These are phyloP conservation scores for Carassius gibelio DNA, from an alignment of 2,113 vertebrate species.

Conservation along the genomic window DNA sequence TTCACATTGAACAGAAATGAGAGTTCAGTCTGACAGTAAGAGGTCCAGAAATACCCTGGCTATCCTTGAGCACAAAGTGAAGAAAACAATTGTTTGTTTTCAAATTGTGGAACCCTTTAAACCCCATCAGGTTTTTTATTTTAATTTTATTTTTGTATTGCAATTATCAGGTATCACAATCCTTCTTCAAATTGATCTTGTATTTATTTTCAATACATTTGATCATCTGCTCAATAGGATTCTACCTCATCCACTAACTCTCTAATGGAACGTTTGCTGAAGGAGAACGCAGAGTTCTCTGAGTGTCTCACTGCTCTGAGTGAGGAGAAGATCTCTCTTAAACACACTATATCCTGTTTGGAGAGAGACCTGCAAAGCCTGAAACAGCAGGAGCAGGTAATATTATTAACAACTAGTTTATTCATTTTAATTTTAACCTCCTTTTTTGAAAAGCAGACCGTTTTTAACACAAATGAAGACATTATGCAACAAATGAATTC, in stretches of 20 bases:
- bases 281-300: slow-evolving; percentile 77
- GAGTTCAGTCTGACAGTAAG: not conserved
- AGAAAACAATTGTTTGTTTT: too few species aligned
- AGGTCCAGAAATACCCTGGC: not conserved
- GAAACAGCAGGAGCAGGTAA: slow-evolving; percentile 54
- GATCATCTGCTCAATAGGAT: slow-evolving; percentile 20
- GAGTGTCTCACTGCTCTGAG: slow-evolving; percentile 66
- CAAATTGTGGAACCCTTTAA: too few species aligned
- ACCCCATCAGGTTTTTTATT: too few species aligned
- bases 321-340: slow-evolving; percentile 74
- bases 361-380: slow-evolving; percentile 70
- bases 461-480: not conserved
- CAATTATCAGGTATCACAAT: not conserved
- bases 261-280: slow-evolving; percentile 73
- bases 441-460: not conserved
- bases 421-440: not conserved
- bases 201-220: not conserved
- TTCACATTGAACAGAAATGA: not conserved
- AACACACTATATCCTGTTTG: slow-evolving; percentile 68
- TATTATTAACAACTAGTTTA: not conserved
- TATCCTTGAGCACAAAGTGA: too few species aligned
- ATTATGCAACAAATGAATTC: not conserved
- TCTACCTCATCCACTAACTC: slow-evolving; percentile 45
- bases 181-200: too few species aligned
- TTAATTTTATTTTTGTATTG: too few species aligned